Evolutionary conservation across 2,797 vertebrate genomes (phyloP).

Genomic region (Chlorospingus semifuscus): DNA sequence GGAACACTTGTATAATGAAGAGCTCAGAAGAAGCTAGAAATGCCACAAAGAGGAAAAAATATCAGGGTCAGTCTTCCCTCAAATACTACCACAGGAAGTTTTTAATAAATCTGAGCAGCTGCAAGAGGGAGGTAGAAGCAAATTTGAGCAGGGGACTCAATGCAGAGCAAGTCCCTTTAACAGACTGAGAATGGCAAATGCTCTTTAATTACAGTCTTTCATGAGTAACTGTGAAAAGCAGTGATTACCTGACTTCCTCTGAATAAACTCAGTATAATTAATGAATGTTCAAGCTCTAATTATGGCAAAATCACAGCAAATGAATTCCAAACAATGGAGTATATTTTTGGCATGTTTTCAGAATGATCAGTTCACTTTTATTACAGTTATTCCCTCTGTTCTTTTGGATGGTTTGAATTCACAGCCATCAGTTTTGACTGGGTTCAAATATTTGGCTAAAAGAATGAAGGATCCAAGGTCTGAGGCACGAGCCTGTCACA

Average conservation of each 20-base stretch:
- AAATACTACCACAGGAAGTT: not conserved
- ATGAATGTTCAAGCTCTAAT: constrained; percentile 35
- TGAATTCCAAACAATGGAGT: constrained; percentile 1
- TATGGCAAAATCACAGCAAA: constrained; percentile 12
- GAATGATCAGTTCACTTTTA: not conserved
- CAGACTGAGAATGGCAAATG: not conserved
- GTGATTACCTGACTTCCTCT: constrained; percentile 19
- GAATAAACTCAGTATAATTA: constrained; percentile 40
- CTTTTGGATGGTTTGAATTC: not conserved
- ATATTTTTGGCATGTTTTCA: constrained; percentile 20
- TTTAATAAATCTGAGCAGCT: not conserved
- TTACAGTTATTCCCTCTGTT: not conserved
- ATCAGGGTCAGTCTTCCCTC: not conserved
- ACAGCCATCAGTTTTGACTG: not conserved
- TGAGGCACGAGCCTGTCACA: not conserved
- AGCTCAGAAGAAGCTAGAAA: not conserved
- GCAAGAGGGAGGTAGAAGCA: not conserved
- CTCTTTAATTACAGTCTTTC: constrained; percentile 20
- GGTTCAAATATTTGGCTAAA: not conserved
- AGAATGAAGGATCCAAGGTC: not conserved
- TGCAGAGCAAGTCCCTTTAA: not conserved
- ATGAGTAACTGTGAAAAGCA: constrained; percentile 2
- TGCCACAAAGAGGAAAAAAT: not conserved
- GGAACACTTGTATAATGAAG: not conserved
- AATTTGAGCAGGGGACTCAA: not conserved